These are phyloP conservation scores for Araneus ventricosus DNA, from an alignment of 1,140 invertebrate genomes.

Conservation along the genomic window DNA sequence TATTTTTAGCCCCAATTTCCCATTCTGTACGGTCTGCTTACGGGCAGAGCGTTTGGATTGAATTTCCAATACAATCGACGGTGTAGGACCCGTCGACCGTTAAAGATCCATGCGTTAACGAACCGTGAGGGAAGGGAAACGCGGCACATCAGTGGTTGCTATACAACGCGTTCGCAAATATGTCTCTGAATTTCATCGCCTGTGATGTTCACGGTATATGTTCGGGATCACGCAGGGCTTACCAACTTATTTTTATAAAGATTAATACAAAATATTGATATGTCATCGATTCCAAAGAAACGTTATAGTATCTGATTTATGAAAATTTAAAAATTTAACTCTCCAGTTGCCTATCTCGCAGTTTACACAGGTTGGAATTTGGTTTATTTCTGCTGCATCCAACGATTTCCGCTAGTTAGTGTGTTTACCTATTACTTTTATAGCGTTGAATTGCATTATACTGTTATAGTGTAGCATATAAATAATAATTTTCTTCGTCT, in stretches of 20 bases:
- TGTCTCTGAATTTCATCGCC: background rate
- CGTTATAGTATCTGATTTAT: too few species aligned
- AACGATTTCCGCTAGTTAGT: too few species aligned
- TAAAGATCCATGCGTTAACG: constrained; percentile 48
- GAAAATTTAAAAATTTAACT: too few species aligned
- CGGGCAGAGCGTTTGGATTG: background rate
- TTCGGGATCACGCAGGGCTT: background rate
- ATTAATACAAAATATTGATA: too few species aligned
- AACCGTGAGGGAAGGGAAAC: constrained; percentile 22
- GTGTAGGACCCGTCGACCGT: background rate
- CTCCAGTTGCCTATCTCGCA: too few species aligned
- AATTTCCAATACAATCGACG: constrained; percentile 52
- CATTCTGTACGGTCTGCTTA: background rate
- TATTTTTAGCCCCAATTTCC: constrained; percentile 2
- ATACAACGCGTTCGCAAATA: background rate
- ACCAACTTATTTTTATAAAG: background rate
- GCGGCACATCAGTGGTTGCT: background rate
- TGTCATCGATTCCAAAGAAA: too few species aligned
- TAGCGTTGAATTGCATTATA: too few species aligned
- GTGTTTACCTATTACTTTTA: too few species aligned
- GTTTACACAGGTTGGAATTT: too few species aligned
- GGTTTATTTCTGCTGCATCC: too few species aligned
- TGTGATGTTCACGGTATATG: background rate
- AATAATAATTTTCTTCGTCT: too few species aligned
- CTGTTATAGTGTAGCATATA: too few species aligned